Conservation (phyloP, 2,888 invertebrate genomes). For the Bursaphelenchus okinawaensis region DNA sequence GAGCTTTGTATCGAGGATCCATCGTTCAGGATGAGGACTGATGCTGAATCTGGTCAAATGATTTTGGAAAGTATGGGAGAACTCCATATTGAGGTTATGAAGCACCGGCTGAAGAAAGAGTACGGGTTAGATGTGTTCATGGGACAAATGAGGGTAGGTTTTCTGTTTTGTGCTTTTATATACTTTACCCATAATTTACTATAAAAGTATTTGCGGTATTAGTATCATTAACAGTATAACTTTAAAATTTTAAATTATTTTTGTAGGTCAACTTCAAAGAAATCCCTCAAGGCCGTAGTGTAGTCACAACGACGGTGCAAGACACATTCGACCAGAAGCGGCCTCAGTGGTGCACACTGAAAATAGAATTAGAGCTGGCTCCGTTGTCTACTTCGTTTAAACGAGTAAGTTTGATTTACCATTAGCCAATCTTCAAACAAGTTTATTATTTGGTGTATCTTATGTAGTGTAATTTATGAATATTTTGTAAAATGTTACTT, state of each 20-base stretch:
- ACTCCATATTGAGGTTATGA: conserved; percentile 74
- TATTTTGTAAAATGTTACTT: conserved; percentile 19
- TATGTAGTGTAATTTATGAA: conserved; percentile 17
- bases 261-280: conserved; percentile 46
- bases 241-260: conserved; percentile 3
- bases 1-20: conserved; percentile 48
- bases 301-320: conserved; percentile 63
- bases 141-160: conserved; percentile 79
- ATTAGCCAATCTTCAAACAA: neutral
- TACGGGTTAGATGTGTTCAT: conserved; percentile 84
- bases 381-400: neutral
- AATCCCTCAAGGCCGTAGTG: conserved; percentile 27
- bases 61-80: conserved; percentile 82
- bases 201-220: too few relatives aligned
- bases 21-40: conserved; percentile 51
- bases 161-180: neutral
- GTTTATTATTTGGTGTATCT: conserved; percentile 4
- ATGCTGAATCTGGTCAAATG: conserved; percentile 62
- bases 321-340: conserved; percentile 63
- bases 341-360: conserved; percentile 25
- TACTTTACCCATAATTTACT: neutral
- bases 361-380: conserved; percentile 27
- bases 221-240: neutral
- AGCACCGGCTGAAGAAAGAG: conserved; percentile 70
- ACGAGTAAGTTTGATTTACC: neutral